Evolutionary conservation across 2,888 invertebrate species (phyloP).

Genomic region (Proisotoma minuta): DNA sequence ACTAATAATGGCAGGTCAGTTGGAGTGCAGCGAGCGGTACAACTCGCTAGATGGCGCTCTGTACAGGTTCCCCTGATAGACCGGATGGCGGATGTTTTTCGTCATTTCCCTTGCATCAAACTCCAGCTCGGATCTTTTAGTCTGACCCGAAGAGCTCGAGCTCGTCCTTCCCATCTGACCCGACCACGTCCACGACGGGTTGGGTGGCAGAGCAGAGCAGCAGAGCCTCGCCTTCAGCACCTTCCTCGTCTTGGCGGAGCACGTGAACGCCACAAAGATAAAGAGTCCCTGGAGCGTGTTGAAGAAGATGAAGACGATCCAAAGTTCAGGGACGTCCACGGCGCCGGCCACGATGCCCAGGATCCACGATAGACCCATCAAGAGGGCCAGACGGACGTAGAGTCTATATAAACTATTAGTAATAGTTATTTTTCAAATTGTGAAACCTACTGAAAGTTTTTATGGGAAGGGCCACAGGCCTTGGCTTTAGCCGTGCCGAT

Average conservation of each 20-base stretch:
- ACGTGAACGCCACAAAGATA: conserved; percentile 55
- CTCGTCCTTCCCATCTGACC: conserved; percentile 40
- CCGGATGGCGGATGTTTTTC: background rate
- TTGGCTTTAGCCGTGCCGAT: conserved; percentile 48
- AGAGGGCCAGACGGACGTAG: conserved; percentile 53
- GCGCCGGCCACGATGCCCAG: conserved; percentile 53
- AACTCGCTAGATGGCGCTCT: conserved; percentile 42
- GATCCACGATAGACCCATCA: conserved; percentile 55
- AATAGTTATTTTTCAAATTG: too few relatives aligned
- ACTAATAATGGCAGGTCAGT: too few relatives aligned
- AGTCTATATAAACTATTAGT: too few relatives aligned
- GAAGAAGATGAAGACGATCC: conserved; percentile 54
- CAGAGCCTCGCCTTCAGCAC: conserved; percentile 39
- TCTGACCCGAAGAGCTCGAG: conserved; percentile 41
- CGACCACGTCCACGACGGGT: conserved; percentile 47
- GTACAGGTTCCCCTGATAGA: conserved; percentile 40
- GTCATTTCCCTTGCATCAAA: background rate
- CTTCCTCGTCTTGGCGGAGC: conserved; percentile 52
- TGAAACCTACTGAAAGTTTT: conserved; percentile 47
- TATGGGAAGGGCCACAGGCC: conserved; percentile 46
- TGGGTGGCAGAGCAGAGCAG: conserved; percentile 22
- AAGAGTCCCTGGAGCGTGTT: conserved; percentile 55
- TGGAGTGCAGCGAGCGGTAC: conserved; percentile 33
- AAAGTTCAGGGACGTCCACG: conserved; percentile 51
- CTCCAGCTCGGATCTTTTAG: conserved; percentile 42